Percentiles rank a stretch among this genome's conserved stretches.
Conservation (phyloP, 2,888 invertebrate genomes). For the Macrophya alboannulata region DNA sequence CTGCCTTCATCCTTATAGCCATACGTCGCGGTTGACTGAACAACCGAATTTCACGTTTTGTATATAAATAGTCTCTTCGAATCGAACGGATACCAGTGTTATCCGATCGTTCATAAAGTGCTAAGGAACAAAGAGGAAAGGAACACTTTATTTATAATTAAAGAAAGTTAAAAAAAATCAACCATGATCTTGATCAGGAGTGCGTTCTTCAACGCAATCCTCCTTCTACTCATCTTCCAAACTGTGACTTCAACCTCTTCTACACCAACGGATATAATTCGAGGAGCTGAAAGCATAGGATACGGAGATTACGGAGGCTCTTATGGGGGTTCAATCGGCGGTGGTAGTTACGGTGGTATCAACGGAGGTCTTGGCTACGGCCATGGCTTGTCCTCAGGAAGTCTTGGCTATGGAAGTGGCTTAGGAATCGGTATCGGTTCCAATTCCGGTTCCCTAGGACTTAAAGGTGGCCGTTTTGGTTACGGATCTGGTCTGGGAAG, state of each 20-base stretch:
- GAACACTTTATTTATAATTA: no score
- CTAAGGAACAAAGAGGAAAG: neutral
- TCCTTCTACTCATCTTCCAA: neutral
- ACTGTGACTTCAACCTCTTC: neutral
- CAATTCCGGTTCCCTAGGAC: slow-evolving; percentile 73
- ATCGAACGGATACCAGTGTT: slow-evolving; percentile 1
- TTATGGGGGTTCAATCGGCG: slow-evolving; percentile 78
- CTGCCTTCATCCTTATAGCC: slow-evolving; percentile 2
- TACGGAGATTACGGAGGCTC: slow-evolving; percentile 75
- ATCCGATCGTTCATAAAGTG: slow-evolving; percentile 17
- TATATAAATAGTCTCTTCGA: slow-evolving; percentile 42
- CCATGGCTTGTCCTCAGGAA: slow-evolving; percentile 69
- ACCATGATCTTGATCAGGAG: slow-evolving; percentile 20
- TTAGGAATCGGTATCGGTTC: slow-evolving; percentile 77
- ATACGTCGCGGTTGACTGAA: slow-evolving; percentile 33
- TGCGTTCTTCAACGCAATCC: slow-evolving; percentile 13
- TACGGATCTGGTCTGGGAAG: slow-evolving; percentile 50
- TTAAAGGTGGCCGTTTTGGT: slow-evolving; percentile 76
- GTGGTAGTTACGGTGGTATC: slow-evolving; percentile 78
- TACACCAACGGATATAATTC: neutral
- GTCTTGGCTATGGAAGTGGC: slow-evolving; percentile 73
- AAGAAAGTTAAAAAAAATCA: neutral
- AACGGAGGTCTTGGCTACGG: slow-evolving; percentile 78
- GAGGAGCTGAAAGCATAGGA: slow-evolving; percentile 59
- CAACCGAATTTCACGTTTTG: neutral